phyloP scores from a whole-genome alignment of 2,797 vertebrate genomes.

The Avahi laniger region DNA sequence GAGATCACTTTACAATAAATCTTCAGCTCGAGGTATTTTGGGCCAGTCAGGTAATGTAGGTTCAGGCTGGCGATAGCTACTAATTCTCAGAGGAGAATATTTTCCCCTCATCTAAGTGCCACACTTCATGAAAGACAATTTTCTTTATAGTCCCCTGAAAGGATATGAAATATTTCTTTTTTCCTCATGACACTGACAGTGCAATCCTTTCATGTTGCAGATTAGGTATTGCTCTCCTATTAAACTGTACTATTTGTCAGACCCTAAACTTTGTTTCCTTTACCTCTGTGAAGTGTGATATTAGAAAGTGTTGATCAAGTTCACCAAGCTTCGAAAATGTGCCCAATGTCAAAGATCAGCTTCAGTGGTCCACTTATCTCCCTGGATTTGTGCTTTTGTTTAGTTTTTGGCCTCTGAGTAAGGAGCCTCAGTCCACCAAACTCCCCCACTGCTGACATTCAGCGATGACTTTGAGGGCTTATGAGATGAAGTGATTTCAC shows the following conservation, averaged over 20 bases:
- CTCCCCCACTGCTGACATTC: not conserved
- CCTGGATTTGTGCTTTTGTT: not conserved
- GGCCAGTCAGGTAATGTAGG: constrained; percentile 8
- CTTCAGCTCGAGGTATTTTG: constrained; percentile 42
- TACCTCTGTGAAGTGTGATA: not conserved
- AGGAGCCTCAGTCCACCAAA: not conserved
- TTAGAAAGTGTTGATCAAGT: not conserved
- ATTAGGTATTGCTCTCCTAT: not conserved
- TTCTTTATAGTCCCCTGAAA: constrained; percentile 53
- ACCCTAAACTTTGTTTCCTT: not conserved
- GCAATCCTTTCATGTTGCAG: not conserved
- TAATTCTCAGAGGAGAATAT: constrained; percentile 24
- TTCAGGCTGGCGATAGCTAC: not conserved
- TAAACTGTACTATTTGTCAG: not conserved
- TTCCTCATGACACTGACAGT: not conserved
- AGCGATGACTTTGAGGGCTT: fast-evolving
- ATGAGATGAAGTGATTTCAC: not conserved
- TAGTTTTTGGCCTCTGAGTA: not conserved
- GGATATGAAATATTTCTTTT: not conserved
- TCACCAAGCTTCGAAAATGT: not conserved
- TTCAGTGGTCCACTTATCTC: not conserved
- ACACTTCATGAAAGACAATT: constrained; percentile 41
- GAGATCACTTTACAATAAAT: constrained; percentile 63
- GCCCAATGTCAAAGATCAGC: not conserved
- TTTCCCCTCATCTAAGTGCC: constrained; percentile 18